Percentiles rank a stretch among this genome's conserved stretches.
Conservation (phyloP, 2,888 invertebrate species). For the Cantharis rustica region DNA sequence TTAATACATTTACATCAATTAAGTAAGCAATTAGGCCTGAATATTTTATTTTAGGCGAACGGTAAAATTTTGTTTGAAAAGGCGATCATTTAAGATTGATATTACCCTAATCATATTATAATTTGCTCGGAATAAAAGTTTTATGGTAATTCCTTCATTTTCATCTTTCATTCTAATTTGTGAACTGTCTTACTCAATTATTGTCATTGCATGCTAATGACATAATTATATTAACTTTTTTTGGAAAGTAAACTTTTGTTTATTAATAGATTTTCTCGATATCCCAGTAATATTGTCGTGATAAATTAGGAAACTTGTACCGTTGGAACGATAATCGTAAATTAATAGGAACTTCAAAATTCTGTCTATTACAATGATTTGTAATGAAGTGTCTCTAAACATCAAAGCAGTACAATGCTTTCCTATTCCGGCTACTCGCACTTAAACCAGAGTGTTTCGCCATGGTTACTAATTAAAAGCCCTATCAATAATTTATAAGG, state of each 20-base stretch:
- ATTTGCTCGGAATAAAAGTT: slow-evolving; percentile 1
- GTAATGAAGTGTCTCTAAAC: background rate
- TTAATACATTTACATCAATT: background rate
- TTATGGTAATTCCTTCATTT: background rate
- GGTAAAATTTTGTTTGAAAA: background rate
- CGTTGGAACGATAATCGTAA: background rate
- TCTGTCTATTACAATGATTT: background rate
- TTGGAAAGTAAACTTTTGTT: background rate
- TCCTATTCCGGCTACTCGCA: background rate
- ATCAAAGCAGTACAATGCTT: background rate
- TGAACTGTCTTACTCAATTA: background rate
- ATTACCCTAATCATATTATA: slow-evolving; percentile 3
- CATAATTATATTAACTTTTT: background rate
- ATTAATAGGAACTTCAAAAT: background rate
- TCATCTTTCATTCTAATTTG: background rate
- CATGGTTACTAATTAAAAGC: background rate
- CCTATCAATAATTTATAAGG: background rate
- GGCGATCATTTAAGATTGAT: background rate
- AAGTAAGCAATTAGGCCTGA: background rate
- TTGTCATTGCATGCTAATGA: background rate
- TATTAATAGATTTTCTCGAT: background rate
- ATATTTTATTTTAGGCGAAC: background rate
- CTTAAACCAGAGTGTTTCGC: background rate
- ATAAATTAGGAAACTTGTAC: background rate
- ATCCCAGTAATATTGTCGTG: background rate